phyloP scores from a whole-genome alignment of 1,140 invertebrate genomes.

The Whitmania pigra region DNA sequence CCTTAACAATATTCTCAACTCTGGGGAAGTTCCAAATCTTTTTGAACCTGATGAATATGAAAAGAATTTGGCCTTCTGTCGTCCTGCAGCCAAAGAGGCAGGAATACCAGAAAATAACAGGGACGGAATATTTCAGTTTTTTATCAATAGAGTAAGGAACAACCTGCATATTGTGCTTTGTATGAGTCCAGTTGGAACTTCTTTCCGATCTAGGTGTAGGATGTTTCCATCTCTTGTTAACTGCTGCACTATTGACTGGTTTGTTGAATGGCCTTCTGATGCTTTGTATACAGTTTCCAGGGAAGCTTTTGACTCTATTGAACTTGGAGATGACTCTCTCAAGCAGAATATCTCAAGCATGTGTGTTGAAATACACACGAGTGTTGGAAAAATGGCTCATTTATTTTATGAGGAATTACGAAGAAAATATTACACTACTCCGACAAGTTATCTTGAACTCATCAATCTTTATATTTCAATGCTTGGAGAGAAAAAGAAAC shows the following conservation, averaged over 20 bases:
- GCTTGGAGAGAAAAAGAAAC: constrained; percentile 46
- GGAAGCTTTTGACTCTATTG: constrained; percentile 39
- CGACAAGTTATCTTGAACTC: constrained; percentile 72
- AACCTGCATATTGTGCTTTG: constrained; percentile 44
- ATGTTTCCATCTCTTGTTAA: constrained; percentile 46
- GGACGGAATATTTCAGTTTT: constrained; percentile 58
- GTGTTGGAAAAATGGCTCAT: constrained; percentile 60
- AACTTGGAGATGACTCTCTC: constrained; percentile 33
- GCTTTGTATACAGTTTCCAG: constrained; percentile 49
- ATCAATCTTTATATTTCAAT: constrained; percentile 70
- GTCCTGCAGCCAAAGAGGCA: constrained; percentile 55
- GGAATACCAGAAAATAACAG: constrained; percentile 56
- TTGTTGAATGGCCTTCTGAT: constrained; percentile 49
- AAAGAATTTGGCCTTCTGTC: constrained; percentile 57
- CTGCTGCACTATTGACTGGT: constrained; percentile 46
- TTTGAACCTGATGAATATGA: constrained; percentile 68
- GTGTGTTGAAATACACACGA: constrained; percentile 54
- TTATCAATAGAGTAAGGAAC: constrained; percentile 43
- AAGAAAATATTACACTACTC: constrained; percentile 72
- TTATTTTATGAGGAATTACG: constrained; percentile 66
- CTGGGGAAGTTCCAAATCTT: constrained; percentile 42
- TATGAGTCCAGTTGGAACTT: constrained; percentile 53
- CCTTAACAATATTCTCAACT: constrained; percentile 64
- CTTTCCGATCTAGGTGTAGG: constrained; percentile 54
- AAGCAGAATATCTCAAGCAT: constrained; percentile 44